Conservation (phyloP, 1,140 invertebrate species). For the Drosophila nannoptera region DNA sequence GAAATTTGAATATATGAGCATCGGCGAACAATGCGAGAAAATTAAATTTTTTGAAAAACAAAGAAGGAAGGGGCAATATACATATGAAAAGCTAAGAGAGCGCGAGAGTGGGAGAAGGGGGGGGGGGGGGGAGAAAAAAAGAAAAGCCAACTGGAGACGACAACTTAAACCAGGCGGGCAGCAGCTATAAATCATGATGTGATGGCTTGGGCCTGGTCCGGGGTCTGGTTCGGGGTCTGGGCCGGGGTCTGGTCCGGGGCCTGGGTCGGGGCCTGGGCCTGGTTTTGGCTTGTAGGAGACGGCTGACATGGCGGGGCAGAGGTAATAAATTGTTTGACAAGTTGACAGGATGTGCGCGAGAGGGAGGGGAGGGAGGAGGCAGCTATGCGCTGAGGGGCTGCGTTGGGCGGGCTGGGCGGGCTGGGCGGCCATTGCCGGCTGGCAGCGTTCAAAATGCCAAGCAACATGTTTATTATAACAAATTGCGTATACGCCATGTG, state of each 20-base stretch:
- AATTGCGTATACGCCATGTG: constrained; percentile 74
- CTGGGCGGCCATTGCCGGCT: neutral
- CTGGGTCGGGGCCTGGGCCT: neutral
- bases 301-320: constrained; percentile 26
- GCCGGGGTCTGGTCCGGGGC: neutral
- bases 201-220: constrained; percentile 15
- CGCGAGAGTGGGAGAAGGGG: neutral
- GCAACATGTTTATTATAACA: constrained; percentile 76
- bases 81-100: too few species aligned
- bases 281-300: neutral
- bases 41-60: constrained; percentile 49
- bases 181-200: constrained; percentile 66
- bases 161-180: constrained; percentile 57
- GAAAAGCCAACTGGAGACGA: constrained; percentile 20
- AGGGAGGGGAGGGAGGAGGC: neutral
- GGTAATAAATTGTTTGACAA: constrained; percentile 75
- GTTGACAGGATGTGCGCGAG: constrained; percentile 52
- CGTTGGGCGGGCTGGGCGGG: neutral
- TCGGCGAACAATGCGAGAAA: constrained; percentile 38
- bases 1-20: constrained; percentile 36
- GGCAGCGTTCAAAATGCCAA: constrained; percentile 32
- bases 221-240: neutral
- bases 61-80: neutral
- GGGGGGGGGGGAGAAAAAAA: constrained; percentile 8
- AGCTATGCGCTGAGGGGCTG: neutral